Evolutionary conservation across 1,140 invertebrate genomes (phyloP).

Genomic region (Dendrolimus punctatus): DNA sequence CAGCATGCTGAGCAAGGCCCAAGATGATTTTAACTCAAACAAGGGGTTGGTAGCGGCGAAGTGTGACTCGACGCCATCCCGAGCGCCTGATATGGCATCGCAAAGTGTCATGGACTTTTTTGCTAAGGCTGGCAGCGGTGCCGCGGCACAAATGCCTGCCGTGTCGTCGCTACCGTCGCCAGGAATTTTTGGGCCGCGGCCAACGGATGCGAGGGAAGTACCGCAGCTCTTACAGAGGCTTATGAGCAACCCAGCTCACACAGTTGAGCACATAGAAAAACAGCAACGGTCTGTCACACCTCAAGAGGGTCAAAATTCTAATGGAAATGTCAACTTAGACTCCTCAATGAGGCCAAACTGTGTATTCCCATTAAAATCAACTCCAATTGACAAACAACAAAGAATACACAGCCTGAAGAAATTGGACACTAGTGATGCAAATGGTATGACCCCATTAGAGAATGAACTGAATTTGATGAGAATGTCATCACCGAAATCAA

Average conservation of each 20-base stretch:
- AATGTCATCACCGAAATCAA: slow-evolving; percentile 64
- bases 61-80: slow-evolving; percentile 36
- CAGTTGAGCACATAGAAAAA: slow-evolving; percentile 90
- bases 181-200: slow-evolving; percentile 63
- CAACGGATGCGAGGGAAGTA: slow-evolving; percentile 62
- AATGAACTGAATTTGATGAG: slow-evolving; percentile 71
- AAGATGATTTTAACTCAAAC: slow-evolving; percentile 83
- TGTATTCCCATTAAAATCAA: slow-evolving; percentile 64
- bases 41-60: slow-evolving; percentile 51
- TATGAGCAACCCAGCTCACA: slow-evolving; percentile 86
- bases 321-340: slow-evolving; percentile 53
- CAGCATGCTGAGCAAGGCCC: slow-evolving; percentile 91
- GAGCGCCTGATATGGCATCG: slow-evolving; percentile 74
- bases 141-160: slow-evolving; percentile 65
- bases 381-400: slow-evolving; percentile 55
- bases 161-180: slow-evolving; percentile 69
- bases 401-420: slow-evolving; percentile 46
- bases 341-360: slow-evolving; percentile 40
- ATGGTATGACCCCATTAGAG: slow-evolving; percentile 64
- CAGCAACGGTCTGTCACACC: slow-evolving; percentile 84
- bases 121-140: slow-evolving; percentile 82
- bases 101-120: slow-evolving; percentile 90
- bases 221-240: slow-evolving; percentile 77
- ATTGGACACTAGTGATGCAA: slow-evolving; percentile 42
- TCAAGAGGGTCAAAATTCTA: slow-evolving; percentile 65